Conservation (phyloP, 2,797 vertebrate species). For the Eulemur rubriventer region DNA sequence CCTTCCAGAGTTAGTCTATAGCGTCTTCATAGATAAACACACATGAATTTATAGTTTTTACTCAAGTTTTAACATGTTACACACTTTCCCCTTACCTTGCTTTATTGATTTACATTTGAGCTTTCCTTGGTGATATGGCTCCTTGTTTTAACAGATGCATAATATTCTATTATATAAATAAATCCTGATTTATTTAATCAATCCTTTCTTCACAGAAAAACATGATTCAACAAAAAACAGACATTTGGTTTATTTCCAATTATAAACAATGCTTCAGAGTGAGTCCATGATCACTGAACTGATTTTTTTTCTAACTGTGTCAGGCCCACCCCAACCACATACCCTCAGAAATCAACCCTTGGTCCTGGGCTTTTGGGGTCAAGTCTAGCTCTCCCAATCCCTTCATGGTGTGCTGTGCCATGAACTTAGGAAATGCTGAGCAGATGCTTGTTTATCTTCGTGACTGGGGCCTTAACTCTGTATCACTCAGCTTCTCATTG, state of each 20-base stretch:
- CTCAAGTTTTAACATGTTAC: neutral
- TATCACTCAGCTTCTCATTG: neutral
- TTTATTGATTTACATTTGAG: neutral
- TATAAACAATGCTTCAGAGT: neutral
- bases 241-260: neutral
- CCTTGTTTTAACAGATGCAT: neutral
- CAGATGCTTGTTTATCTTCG: neutral
- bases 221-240: neutral
- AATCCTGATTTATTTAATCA: neutral
- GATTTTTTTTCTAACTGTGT: neutral
- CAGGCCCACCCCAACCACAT: neutral
- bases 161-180: neutral
- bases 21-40: neutral
- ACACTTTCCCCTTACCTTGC: neutral
- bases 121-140: neutral
- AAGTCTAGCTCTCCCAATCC: neutral
- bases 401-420: neutral
- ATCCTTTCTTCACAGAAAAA: conserved; percentile 18
- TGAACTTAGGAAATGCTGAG: neutral
- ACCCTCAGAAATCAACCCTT: neutral
- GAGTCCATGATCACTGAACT: neutral
- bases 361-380: neutral
- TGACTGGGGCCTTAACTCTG: neutral
- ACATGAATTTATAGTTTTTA: neutral
- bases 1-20: neutral